Evolutionary conservation across 2,888 invertebrate genomes (phyloP).

Genomic region (Flexamia atlantica): DNA sequence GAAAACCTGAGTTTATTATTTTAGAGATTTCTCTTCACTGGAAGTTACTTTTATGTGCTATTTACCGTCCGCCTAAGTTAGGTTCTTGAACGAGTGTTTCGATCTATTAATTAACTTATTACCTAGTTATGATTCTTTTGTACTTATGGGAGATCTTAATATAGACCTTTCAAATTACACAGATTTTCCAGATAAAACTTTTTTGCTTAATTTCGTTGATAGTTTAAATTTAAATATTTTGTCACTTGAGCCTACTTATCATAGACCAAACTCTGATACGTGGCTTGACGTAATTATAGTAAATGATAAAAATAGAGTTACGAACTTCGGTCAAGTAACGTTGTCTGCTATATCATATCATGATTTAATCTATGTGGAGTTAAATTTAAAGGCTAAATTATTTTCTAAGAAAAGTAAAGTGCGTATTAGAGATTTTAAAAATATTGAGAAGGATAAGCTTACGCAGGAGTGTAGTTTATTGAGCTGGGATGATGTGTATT

Average conservation of each 20-base stretch:
- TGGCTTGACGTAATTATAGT: background rate
- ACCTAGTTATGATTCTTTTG: background rate
- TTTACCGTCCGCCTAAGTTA: background rate
- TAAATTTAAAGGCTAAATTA: background rate
- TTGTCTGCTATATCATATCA: background rate
- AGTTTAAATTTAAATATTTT: background rate
- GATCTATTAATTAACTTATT: background rate
- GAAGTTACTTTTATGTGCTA: background rate
- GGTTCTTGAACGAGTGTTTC: background rate
- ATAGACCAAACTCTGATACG: background rate
- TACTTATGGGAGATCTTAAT: constrained; percentile 1
- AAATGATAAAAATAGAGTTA: background rate
- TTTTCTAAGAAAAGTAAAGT: background rate
- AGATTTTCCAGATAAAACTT: background rate
- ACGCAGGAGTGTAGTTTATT: background rate
- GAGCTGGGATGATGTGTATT: background rate
- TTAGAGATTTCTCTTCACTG: background rate
- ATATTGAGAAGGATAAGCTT: background rate
- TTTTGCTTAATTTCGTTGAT: background rate
- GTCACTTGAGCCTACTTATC: background rate
- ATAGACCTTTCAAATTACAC: background rate
- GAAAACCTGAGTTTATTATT: too few species aligned
- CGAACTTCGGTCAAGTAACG: background rate
- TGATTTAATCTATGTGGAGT: background rate
- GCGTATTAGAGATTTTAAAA: background rate